Base-by-base conservation (phyloP, 2,797 vertebrate species). In the Tenualosa ilisha region DNA sequence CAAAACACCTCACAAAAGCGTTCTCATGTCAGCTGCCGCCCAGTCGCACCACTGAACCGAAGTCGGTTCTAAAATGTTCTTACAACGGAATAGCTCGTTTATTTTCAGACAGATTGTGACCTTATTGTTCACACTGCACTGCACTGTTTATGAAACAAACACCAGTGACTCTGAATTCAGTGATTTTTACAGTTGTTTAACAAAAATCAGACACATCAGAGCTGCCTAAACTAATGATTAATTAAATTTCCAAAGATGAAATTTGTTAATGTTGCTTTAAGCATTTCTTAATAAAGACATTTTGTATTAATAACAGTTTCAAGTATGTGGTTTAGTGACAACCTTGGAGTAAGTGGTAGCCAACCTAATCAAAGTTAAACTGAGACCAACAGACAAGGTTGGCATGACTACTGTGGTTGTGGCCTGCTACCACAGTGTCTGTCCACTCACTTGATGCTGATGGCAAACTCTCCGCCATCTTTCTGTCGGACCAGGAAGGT, bases 401-500 rank as follows among this genome's bases (percentile, higher is more conserved):
- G 22, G 2, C n/a, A 63, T 63, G 22, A 63, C 59, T 24, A 63
- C 7, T 7, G 31, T 72, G 68, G 40, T 37, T 75, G 68, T 26
- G 63, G 2, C 6, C 59, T 68, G 24, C 46, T 68, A 37, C 24
- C 40, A 6, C 8, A 6, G 49, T 54, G 63, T 84, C 8, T 56
- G 83, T 54, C 50, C 11, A 9, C 89, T 95, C 93, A 99, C 97
- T 97, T 99, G 93, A 99, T 95, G 89, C 98, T 99, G 95, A 99
- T 97, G 72, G 97, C 98, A 22, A 96, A 99, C 85, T 99, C 97
- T 0, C 96, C 97, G 0, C 94, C 91, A 0, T 98, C 97, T 90
- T 99, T 99, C 92, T 97, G 96, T 22, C 98, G 93, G 86, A 99
- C 97, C 46, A 99, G 93, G 91, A 96, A 98, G 0, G 98, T 97